Percentiles rank a stretch among this genome's conserved stretches.
Conservation (phyloP, 2,888 invertebrate genomes). For the Gari tellinella region DNA sequence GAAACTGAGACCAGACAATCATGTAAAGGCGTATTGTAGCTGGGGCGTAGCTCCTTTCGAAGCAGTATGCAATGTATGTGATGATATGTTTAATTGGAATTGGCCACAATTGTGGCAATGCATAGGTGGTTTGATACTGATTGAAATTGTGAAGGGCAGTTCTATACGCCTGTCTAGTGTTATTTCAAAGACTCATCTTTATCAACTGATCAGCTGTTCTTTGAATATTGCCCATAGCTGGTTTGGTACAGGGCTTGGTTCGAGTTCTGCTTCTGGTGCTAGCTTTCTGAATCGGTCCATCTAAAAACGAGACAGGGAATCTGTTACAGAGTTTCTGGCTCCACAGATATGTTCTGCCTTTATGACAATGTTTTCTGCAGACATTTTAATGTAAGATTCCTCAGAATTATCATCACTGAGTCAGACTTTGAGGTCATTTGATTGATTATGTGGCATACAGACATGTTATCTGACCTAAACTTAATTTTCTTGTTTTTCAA, state of each 20-base stretch:
- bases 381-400: constrained; percentile 26
- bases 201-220: constrained; percentile 17
- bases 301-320: no score
- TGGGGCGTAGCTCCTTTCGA: constrained; percentile 29
- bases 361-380: constrained; percentile 18
- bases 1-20: no score
- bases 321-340: no score
- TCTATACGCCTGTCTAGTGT: constrained; percentile 16
- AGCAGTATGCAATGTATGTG: constrained; percentile 29
- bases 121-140: constrained; percentile 2
- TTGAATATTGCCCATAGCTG: constrained; percentile 19
- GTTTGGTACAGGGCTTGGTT: no score
- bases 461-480: constrained; percentile 34
- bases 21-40: constrained; percentile 17
- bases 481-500: constrained; percentile 24
- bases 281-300: no score
- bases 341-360: no score
- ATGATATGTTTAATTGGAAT: constrained; percentile 14
- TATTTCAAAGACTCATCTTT: constrained; percentile 10
- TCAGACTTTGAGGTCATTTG: constrained; percentile 38
- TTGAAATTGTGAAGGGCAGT: no score
- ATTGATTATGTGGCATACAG: constrained; percentile 31
- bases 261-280: neutral
- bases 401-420: constrained; percentile 18
- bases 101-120: constrained; percentile 19